A percentile compares a stretch with the other conserved stretches of the same genome.
Evolutionary conservation across 2,113 vertebrate species (phyloP).

Genomic region (Motacilla alba): DNA sequence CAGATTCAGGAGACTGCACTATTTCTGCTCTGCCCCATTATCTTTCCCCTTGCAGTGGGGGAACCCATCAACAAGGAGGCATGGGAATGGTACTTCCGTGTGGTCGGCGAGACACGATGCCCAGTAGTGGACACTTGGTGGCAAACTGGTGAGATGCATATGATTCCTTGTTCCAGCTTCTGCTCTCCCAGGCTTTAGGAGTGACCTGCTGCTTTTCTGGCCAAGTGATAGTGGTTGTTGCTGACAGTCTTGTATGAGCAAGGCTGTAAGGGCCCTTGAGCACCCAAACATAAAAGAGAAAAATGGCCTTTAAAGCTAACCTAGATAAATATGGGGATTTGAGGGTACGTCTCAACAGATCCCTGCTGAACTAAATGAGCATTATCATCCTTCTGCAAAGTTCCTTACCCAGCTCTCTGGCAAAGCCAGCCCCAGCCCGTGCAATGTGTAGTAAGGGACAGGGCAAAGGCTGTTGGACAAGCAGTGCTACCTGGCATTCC

Average conservation of each 20-base stretch:
- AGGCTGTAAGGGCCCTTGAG: not conserved
- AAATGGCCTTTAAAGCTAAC: not conserved
- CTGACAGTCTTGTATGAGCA: not conserved
- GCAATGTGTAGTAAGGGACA: not conserved
- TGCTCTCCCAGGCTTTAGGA: not conserved
- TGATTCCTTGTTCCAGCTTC: not conserved
- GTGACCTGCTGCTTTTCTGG: not conserved
- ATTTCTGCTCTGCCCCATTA: not conserved
- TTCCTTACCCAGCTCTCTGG: not conserved
- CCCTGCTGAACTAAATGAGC: not conserved
- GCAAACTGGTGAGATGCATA: conserved; percentile 83
- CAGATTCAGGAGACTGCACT: not conserved
- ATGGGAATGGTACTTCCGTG: conserved; percentile 86
- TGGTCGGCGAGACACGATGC: conserved; percentile 83
- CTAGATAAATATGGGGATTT: not conserved
- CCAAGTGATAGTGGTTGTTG: not conserved
- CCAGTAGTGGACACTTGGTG: conserved; percentile 92
- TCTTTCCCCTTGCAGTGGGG: conserved; percentile 76
- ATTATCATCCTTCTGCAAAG: not conserved
- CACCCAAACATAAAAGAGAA: not conserved
- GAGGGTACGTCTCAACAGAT: not conserved
- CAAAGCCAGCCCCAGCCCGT: not conserved
- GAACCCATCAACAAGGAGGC: conserved; percentile 91
- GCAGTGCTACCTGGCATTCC: not conserved
- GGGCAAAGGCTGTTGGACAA: not conserved